These are phyloP conservation scores for Caenorhabditis angaria DNA, from an alignment of 2,888 invertebrate genomes.

Conservation along the genomic window DNA sequence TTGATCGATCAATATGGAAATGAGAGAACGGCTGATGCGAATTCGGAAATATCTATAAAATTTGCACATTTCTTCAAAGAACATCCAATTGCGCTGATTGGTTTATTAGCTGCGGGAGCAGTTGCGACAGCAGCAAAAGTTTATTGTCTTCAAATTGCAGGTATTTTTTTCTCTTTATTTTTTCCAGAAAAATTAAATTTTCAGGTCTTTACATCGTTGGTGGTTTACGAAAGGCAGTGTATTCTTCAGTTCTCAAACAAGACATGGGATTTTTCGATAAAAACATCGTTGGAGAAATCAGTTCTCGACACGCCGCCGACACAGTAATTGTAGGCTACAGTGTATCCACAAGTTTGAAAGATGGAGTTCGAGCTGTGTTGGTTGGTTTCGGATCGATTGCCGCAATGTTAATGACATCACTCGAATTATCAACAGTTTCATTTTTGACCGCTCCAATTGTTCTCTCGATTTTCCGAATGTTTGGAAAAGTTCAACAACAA, in stretches of 20 bases:
- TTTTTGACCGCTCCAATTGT: slow-evolving; percentile 79
- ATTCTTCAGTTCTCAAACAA: slow-evolving; percentile 29
- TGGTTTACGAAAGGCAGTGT: slow-evolving; percentile 31
- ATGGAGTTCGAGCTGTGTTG: slow-evolving; percentile 32
- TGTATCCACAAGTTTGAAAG: slow-evolving; percentile 25
- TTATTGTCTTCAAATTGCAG: slow-evolving; percentile 88
- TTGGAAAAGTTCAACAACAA: slow-evolving; percentile 82
- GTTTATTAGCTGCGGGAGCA: slow-evolving; percentile 86
- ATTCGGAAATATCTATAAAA: slow-evolving; percentile 50
- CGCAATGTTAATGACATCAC: slow-evolving; percentile 36
- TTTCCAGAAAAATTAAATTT: slow-evolving; percentile 3
- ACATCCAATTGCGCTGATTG: slow-evolving; percentile 74
- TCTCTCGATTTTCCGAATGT: slow-evolving; percentile 81
- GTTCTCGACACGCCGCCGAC: slow-evolving; percentile 35
- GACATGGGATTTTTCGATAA: slow-evolving; percentile 43
- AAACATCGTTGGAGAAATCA: slow-evolving; percentile 37
- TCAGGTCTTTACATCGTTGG: slow-evolving; percentile 32
- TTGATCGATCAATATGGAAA: slow-evolving; percentile 79
- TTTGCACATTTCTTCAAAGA: slow-evolving; percentile 78
- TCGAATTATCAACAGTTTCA: slow-evolving; percentile 32
- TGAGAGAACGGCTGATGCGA: slow-evolving; percentile 11
- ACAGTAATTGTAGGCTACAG: slow-evolving; percentile 38
- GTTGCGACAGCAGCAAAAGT: slow-evolving; percentile 89
- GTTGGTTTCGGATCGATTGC: slow-evolving; percentile 35
- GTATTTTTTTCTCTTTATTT: slow-evolving; percentile 73